phyloP scores from a whole-genome alignment of 37 sponge, comb jelly and placozoan genomes.

The Beroe forskalii region DNA sequence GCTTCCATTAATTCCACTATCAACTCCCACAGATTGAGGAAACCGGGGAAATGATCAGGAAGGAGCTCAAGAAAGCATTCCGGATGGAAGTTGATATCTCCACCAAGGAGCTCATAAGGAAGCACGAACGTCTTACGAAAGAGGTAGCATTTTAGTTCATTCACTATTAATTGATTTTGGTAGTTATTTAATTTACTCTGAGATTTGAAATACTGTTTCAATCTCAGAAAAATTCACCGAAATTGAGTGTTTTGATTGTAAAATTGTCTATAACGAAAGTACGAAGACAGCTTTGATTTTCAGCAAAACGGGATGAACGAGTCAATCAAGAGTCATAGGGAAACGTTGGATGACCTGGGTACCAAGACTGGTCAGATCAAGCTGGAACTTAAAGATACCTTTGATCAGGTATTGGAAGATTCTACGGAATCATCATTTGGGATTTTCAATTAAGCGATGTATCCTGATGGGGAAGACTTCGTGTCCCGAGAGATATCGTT shows the following conservation, averaged over 20 bases:
- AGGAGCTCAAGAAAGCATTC: slow-evolving; percentile 61
- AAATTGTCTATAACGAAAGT: too few species aligned
- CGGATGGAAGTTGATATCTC: slow-evolving; percentile 61
- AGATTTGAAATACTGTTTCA: too few species aligned
- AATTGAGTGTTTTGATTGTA: too few species aligned
- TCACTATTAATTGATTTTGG: too few species aligned
- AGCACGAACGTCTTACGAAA: slow-evolving; percentile 43
- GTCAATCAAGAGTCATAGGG: not conserved
- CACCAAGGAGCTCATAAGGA: slow-evolving; percentile 59
- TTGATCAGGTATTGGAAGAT: slow-evolving; percentile 1
- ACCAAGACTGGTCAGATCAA: slow-evolving; percentile 8
- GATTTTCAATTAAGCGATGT: too few species aligned
- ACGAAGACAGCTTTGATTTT: too few species aligned
- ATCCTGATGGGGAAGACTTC: too few species aligned
- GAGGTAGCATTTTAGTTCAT: too few species aligned
- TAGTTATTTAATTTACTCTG: too few species aligned
- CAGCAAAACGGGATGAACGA: slow-evolving; percentile 61
- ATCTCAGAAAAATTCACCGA: too few species aligned
- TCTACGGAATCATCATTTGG: not conserved
- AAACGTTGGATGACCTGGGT: slow-evolving; percentile 8
- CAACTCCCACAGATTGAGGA: slow-evolving; percentile 64
- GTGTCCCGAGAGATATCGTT: too few species aligned
- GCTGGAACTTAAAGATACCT: slow-evolving; percentile 26
- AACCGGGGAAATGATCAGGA: slow-evolving; percentile 29
- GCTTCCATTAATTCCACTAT: not conserved